These are phyloP conservation scores for Acromyrmex echinatior DNA, from an alignment of 1,140 invertebrate genomes.

Conservation along the genomic window DNA sequence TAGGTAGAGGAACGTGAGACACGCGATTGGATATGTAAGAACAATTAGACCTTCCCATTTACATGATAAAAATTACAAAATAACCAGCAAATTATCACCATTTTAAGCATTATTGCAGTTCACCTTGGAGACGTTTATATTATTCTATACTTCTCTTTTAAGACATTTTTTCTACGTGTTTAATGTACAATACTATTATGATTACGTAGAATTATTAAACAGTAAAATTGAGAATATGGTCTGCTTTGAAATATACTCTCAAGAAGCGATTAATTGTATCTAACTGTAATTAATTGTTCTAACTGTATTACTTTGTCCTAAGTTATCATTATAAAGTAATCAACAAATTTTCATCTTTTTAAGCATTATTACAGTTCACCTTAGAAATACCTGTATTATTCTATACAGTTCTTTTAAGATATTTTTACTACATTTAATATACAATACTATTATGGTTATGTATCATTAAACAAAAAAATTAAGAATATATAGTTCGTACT, in stretches of 20 bases:
- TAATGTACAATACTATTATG: no score
- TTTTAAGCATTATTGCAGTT: neutral
- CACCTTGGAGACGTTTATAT: neutral
- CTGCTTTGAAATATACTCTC: neutral
- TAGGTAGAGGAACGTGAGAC: neutral
- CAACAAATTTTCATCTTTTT: neutral
- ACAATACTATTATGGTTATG: no score
- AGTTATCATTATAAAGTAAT: neutral
- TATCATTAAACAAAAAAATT: neutral
- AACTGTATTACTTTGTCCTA: neutral
- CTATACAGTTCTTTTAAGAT: neutral
- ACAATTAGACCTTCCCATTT: neutral
- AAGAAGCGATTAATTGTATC: neutral
- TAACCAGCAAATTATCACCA: neutral
- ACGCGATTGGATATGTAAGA: neutral
- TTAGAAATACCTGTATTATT: neutral
- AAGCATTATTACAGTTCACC: neutral
- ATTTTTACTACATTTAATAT: neutral
- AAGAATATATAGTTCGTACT: neutral
- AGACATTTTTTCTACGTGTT: neutral
- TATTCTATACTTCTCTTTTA: neutral
- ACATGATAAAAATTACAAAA: neutral
- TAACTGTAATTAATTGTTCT: neutral
- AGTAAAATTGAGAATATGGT: neutral
- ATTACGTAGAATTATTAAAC: neutral